Conservation (phyloP, 2,113 vertebrate species). For the Ardeotis arabs region DNA sequence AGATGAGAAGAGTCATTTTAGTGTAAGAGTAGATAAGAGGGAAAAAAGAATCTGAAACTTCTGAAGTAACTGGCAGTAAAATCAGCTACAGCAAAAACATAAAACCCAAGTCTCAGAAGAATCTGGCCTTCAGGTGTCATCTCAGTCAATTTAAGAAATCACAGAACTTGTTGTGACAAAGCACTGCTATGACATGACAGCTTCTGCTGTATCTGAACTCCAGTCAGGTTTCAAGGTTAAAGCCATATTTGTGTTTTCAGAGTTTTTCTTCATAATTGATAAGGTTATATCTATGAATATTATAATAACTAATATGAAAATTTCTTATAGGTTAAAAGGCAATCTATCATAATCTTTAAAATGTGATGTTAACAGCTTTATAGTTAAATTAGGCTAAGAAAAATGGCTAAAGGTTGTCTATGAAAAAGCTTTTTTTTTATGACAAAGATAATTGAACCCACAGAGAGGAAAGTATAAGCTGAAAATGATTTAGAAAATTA, state of each 20-base stretch:
- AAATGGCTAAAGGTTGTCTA: slow-evolving; percentile 74
- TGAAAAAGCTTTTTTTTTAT: slow-evolving; percentile 76
- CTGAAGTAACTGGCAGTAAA: not conserved
- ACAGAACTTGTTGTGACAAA: not conserved
- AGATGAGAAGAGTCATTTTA: not conserved
- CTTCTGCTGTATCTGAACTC: slow-evolving; percentile 21
- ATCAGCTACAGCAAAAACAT: not conserved
- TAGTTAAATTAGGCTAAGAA: slow-evolving; percentile 75
- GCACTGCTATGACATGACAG: not conserved
- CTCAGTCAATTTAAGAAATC: not conserved
- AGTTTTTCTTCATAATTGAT: slow-evolving; percentile 54
- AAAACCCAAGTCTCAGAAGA: not conserved
- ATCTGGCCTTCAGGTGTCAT: not conserved
- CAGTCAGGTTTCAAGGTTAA: slow-evolving; percentile 74
- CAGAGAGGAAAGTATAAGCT: slow-evolving; percentile 74
- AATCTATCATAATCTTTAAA: slow-evolving; percentile 73
- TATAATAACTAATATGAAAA: slow-evolving; percentile 67
- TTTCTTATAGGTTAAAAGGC: slow-evolving; percentile 66
- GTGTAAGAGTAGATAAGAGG: not conserved
- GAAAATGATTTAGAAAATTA: slow-evolving; percentile 76
- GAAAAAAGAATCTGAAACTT: not conserved
- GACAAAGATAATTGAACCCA: slow-evolving; percentile 79
- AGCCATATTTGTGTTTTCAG: slow-evolving; percentile 63
- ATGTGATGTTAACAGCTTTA: slow-evolving; percentile 71
- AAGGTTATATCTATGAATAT: slow-evolving; percentile 70